Evolutionary conservation across 2,113 vertebrate genomes (phyloP).

Genomic region (Dromiciops gliroides): DNA sequence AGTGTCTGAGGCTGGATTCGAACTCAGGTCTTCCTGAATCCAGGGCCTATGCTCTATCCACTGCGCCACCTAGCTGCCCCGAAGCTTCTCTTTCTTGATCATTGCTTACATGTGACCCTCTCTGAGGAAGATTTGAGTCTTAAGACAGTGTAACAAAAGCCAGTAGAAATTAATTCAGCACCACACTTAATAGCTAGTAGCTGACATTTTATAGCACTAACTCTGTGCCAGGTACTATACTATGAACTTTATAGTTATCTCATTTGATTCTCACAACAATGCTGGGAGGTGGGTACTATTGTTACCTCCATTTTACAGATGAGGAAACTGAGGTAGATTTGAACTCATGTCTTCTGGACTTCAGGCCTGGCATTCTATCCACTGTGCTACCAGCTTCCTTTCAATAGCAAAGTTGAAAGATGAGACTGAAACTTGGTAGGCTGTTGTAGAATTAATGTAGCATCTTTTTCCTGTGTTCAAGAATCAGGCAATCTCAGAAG

Average conservation of each 20-base stretch:
- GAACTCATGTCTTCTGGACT: not conserved
- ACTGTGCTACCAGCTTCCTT: not conserved
- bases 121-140: not conserved
- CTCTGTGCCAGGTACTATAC: not conserved
- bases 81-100: slow-evolving; percentile 26
- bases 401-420: not conserved
- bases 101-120: not conserved
- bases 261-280: not conserved
- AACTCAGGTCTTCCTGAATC: no score
- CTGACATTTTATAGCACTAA: not conserved
- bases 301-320: not conserved
- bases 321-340: not conserved
- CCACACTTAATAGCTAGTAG: not conserved
- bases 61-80: no score
- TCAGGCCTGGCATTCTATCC: not conserved
- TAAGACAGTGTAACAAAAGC: not conserved
- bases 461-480: not conserved
- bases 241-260: not conserved
- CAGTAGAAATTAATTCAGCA: slow-evolving; percentile 6
- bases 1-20: no score
- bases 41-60: no score
- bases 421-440: not conserved
- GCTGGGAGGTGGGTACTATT: not conserved
- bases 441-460: not conserved
- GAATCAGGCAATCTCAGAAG: slow-evolving; percentile 3